These are phyloP conservation scores for Limnephilus lunatus DNA, from an alignment of 2,888 invertebrate genomes.

Conservation along the genomic window DNA sequence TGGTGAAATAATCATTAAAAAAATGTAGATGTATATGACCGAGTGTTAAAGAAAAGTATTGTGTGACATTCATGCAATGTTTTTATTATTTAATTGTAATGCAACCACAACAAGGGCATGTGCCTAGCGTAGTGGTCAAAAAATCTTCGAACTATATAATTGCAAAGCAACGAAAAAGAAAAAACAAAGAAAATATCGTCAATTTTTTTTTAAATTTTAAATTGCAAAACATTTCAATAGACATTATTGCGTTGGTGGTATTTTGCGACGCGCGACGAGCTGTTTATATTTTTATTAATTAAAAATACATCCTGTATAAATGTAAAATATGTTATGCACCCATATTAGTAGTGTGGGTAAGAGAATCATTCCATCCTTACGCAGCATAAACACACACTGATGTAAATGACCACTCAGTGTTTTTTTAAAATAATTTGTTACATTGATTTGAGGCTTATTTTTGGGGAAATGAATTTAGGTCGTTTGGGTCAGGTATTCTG, in stretches of 20 bases:
- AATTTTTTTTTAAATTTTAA: too few species aligned
- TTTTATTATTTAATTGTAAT: too few species aligned
- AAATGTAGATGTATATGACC: too few species aligned
- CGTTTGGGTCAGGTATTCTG: background rate
- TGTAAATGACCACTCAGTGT: background rate
- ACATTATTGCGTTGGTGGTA: background rate
- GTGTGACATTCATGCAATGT: too few species aligned
- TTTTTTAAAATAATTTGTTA: background rate
- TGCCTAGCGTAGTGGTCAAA: too few species aligned
- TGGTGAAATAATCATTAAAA: too few species aligned
- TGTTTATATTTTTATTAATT: background rate
- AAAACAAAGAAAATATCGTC: too few species aligned
- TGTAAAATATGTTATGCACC: background rate
- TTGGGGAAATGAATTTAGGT: background rate
- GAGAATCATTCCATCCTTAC: background rate
- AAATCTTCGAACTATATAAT: too few species aligned
- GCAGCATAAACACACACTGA: background rate
- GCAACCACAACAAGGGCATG: too few species aligned
- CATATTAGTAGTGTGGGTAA: background rate
- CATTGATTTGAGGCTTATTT: background rate
- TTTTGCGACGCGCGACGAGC: too few species aligned
- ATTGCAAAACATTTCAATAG: background rate
- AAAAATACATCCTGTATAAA: background rate
- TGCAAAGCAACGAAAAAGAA: too few species aligned
- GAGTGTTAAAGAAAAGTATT: too few species aligned